phyloP scores from a whole-genome alignment of 2,888 invertebrate species.

The Tiliacea aurago region DNA sequence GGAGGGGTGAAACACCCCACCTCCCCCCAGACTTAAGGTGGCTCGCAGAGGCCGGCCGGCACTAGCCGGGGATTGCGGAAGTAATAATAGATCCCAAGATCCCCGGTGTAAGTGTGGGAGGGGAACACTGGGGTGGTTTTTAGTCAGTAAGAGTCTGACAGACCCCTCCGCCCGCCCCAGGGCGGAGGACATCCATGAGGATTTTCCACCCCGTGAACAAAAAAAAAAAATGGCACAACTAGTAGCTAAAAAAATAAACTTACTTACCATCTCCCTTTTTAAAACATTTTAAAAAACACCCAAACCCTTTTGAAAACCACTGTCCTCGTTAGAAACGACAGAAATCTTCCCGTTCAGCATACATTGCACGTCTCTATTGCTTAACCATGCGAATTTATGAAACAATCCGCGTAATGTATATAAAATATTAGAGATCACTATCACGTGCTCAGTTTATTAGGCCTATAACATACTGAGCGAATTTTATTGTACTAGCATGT shows the following conservation, averaged over 20 bases:
- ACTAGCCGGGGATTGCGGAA: no score
- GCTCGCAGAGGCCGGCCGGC: no score
- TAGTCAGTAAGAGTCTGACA: no score
- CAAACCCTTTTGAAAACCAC: constrained; percentile 30
- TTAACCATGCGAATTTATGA: constrained; percentile 64
- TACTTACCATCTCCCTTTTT: neutral
- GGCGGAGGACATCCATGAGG: no score
- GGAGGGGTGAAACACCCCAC: no score
- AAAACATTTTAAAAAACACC: neutral
- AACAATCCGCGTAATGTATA: constrained; percentile 66
- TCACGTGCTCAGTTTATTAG: constrained; percentile 63
- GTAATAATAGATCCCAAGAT: no score
- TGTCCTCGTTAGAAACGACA: constrained; percentile 40
- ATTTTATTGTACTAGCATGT: constrained; percentile 63
- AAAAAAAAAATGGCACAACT: no score
- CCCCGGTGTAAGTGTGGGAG: no score
- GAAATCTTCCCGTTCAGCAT: constrained; percentile 40
- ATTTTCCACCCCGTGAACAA: no score
- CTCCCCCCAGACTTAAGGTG: no score
- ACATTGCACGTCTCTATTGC: constrained; percentile 61
- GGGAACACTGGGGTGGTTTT: no score
- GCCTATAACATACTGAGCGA: constrained; percentile 56
- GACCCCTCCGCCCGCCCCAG: no score
- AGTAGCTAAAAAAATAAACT: neutral
- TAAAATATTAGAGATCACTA: constrained; percentile 66